phyloP scores from a whole-genome alignment of 2,797 vertebrate species.

The Malurus splendens region DNA sequence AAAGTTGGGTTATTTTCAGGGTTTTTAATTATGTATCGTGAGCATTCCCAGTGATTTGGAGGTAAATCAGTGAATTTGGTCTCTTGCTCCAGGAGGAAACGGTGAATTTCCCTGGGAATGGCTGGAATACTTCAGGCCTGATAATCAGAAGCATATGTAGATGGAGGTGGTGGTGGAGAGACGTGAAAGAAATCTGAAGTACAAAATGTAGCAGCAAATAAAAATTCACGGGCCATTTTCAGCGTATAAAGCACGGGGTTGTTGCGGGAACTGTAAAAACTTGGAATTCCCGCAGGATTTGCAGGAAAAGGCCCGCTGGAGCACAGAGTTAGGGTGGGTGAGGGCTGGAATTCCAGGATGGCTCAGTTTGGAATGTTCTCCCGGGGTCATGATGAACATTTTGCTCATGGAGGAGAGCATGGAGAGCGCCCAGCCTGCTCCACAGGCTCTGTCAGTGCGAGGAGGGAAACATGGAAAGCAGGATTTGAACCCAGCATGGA shows the following conservation, averaged over 20 bases:
- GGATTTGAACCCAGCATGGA: not conserved
- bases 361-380: not conserved
- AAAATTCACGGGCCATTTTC: accelerated
- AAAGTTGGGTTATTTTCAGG: not conserved
- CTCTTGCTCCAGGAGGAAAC: not conserved
- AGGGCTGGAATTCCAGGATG: not conserved
- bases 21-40: accelerated
- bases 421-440: accelerated
- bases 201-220: not conserved
- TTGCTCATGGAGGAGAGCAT: accelerated
- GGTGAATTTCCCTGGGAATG: not conserved
- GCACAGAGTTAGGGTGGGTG: accelerated
- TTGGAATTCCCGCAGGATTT: not conserved
- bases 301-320: not conserved
- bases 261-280: no score
- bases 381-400: not conserved
- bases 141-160: not conserved
- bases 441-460: accelerated
- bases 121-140: not conserved
- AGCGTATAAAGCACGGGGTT: accelerated
- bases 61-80: not conserved
- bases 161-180: not conserved
- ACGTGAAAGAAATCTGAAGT: not conserved
- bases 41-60: not conserved
- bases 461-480: not conserved